A percentile compares a stretch with the other conserved stretches of the same genome.
phyloP scores from a whole-genome alignment of 1,140 invertebrate species.

The Thrips palmi region DNA sequence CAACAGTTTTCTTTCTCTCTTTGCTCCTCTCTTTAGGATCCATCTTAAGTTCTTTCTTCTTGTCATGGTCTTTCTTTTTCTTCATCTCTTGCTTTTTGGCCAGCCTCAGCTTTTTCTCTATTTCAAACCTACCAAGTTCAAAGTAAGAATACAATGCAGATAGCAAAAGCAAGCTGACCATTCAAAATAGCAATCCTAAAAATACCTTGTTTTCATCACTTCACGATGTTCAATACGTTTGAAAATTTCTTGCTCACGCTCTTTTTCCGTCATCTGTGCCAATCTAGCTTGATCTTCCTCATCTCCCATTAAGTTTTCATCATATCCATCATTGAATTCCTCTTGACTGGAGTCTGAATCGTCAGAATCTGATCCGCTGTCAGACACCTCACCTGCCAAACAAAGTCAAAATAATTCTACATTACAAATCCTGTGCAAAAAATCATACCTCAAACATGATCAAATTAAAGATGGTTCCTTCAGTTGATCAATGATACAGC shows the following conservation, averaged over 20 bases:
- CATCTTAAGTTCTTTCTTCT: constrained; percentile 30
- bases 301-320: constrained; percentile 94
- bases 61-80: constrained; percentile 25
- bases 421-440: constrained; percentile 13
- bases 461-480: too few relatives aligned
- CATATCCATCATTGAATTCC: constrained; percentile 70
- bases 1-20: constrained; percentile 81
- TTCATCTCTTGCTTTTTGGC: constrained; percentile 66
- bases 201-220: constrained; percentile 67
- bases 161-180: constrained; percentile 7
- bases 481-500: too few relatives aligned
- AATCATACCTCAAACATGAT: constrained; percentile 6
- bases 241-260: constrained; percentile 92
- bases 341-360: constrained; percentile 36
- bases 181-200: constrained; percentile 1
- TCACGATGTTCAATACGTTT: constrained; percentile 88
- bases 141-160: constrained; percentile 4
- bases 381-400: constrained; percentile 50
- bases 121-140: constrained; percentile 60
- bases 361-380: constrained; percentile 23
- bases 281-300: constrained; percentile 80
- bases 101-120: constrained; percentile 80
- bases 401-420: constrained; percentile 13
- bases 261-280: constrained; percentile 88
- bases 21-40: constrained; percentile 66